Base-by-base conservation (phyloP, 2,888 invertebrate species). In the Theodoxus fluviatilis region DNA sequence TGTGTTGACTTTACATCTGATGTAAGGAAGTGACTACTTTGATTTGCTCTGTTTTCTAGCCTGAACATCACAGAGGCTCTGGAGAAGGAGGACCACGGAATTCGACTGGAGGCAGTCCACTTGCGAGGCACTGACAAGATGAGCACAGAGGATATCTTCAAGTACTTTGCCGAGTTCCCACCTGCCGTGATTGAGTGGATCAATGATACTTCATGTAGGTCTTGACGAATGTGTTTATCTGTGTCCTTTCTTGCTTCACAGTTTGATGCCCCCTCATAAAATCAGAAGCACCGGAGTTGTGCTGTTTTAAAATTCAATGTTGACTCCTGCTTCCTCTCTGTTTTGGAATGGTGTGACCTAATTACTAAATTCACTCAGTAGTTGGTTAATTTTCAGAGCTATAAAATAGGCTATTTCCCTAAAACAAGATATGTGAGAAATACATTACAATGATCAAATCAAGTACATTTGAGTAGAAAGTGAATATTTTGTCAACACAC, bases 141-240 rank as follows among this genome's bases (percentile, higher is more conserved):
- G 89, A 92, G 90, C 78, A 93, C 93, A 2, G 91, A 91, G 83
- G 94, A 94, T 85, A 90, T 94, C 66, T 92, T 94, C 84, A 90
- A 91, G 76, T 94, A 94, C 87, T 92, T 94, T 83, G 90, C 91
- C 84, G 92, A 92, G 76, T 93, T 92, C 85, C 91, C 91, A 67
- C 94, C 94, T n/a, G 88, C 91, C 15, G 91, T 91, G 12, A 89
- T 94, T 67, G 94, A 94, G 87, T 94, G 94, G 93, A 91, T 94
- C 71, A 92, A 92, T 88, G 92, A 93, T 83, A 88, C 90, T 76
- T 92, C 93, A 79, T 94, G 94, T 92, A 88, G 80, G 81, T 80
- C 33, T 64, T 40, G 37, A 43, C 37, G 28, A 18, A 3, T 47
- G 35, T 67, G 67, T 57, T 25, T 2, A 28, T 2, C 38, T 31